phyloP scores from a whole-genome alignment of 1,140 invertebrate species.

The Megalopta genalis region DNA sequence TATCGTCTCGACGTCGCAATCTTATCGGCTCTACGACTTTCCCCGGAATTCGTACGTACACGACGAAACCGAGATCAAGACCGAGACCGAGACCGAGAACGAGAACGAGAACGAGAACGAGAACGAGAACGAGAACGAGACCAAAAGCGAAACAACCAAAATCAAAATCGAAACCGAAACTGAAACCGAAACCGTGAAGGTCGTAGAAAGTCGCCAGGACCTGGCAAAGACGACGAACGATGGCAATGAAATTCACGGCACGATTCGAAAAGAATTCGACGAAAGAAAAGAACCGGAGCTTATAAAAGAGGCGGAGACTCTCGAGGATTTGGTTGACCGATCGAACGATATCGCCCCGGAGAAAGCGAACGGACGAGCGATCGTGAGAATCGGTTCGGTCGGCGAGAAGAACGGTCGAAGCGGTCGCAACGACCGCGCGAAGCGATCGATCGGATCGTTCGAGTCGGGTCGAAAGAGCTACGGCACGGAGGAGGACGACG shows the following conservation, averaged over 20 bases:
- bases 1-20: constrained; percentile 12
- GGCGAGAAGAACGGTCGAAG: background rate
- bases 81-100: constrained; percentile 10
- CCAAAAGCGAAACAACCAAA: too few relatives aligned
- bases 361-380: background rate
- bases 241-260: background rate
- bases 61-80: constrained; percentile 12
- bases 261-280: background rate
- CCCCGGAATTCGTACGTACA: constrained; percentile 19
- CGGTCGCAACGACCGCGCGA: constrained; percentile 13
- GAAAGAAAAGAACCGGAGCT: background rate
- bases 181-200: constrained; percentile 10
- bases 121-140: too few relatives aligned
- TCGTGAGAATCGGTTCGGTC: background rate
- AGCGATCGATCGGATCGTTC: constrained; percentile 45
- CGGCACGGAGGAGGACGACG: constrained; percentile 45
- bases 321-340: background rate
- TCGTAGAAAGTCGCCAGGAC: constrained; percentile 11
- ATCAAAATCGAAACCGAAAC: too few relatives aligned
- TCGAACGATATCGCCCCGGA: background rate
- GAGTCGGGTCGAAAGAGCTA: constrained; percentile 33
- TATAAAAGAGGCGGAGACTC: background rate
- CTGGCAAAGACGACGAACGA: background rate
- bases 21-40: constrained; percentile 27
- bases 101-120: background rate